Percentiles rank a stretch among this genome's conserved stretches.
phyloP scores from a whole-genome alignment of 2,888 invertebrate genomes.

The Hipparchia semele region DNA sequence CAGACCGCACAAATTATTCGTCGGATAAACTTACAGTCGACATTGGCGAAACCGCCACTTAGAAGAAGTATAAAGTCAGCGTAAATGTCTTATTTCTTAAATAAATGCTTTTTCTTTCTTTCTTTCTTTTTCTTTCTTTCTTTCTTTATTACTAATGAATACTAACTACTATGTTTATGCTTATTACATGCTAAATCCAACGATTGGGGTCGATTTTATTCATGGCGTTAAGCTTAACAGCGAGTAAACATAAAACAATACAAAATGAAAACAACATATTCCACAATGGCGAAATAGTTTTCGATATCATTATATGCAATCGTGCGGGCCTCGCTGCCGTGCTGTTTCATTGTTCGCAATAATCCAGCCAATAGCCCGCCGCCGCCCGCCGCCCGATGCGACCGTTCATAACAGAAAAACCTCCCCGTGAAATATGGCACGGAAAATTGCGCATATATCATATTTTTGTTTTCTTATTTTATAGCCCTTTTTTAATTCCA shows the following conservation, averaged over 20 bases:
- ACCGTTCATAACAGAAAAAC: constrained; percentile 17
- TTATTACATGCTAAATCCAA: too few relatives aligned
- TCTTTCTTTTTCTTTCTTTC: too few relatives aligned
- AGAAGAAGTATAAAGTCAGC: too few relatives aligned
- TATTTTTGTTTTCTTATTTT: not conserved
- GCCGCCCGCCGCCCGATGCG: not conserved
- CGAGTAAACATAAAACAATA: constrained; percentile 1
- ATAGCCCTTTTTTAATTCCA: not conserved
- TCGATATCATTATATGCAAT: constrained; percentile 10
- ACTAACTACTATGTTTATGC: too few relatives aligned
- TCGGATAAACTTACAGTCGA: too few relatives aligned
- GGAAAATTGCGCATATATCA: constrained; percentile 16
- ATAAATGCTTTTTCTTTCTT: too few relatives aligned
- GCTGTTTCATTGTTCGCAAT: constrained; percentile 11
- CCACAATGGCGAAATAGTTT: constrained; percentile 9
- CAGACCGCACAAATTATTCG: too few relatives aligned
- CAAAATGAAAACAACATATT: constrained; percentile 12
- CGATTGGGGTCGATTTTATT: too few relatives aligned
- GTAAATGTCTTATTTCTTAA: too few relatives aligned
- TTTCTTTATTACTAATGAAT: too few relatives aligned
- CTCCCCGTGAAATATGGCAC: constrained; percentile 13
- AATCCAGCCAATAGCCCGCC: not conserved
- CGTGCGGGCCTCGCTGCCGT: not conserved
- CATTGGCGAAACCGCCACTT: too few relatives aligned
- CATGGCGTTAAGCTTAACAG: not conserved